Conservation (phyloP, 2,888 invertebrate species). For the Eledona agricola region DNA sequence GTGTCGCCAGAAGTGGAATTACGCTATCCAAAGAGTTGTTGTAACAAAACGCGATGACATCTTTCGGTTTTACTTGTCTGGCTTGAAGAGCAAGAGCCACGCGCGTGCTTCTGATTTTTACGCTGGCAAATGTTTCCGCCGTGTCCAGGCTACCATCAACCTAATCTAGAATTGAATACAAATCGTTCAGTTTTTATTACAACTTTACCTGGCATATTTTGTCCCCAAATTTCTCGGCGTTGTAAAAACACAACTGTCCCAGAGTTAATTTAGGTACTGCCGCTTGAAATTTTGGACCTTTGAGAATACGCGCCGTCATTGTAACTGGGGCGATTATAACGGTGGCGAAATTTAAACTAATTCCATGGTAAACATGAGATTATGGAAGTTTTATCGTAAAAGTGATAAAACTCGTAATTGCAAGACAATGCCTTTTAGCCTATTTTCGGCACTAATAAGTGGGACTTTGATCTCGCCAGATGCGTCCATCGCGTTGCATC, state of each 20-base stretch:
- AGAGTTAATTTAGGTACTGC: background rate
- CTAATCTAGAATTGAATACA: conserved; percentile 50
- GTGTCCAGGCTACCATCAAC: conserved; percentile 26
- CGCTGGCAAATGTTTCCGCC: conserved; percentile 31
- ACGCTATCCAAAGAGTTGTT: conserved; percentile 62
- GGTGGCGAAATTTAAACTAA: too few species aligned
- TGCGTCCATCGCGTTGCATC: too few species aligned
- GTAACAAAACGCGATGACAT: conserved; percentile 63
- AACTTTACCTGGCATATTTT: conserved; percentile 15
- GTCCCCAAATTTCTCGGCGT: conserved; percentile 2
- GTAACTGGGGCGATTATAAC: too few species aligned
- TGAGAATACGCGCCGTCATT: conserved; percentile 7
- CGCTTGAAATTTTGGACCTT: conserved; percentile 2
- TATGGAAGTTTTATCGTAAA: too few species aligned
- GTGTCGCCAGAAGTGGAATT: conserved; percentile 63
- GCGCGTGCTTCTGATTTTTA: conserved; percentile 56
- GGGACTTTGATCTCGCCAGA: too few species aligned
- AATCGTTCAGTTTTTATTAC: conserved; percentile 1
- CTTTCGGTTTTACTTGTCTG: conserved; percentile 59
- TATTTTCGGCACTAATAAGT: too few species aligned
- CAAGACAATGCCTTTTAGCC: too few species aligned
- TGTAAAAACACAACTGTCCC: conserved; percentile 22
- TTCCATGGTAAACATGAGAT: too few species aligned
- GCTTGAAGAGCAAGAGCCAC: conserved; percentile 61
- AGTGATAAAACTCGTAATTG: too few species aligned